phyloP scores from a whole-genome alignment of 2,113 vertebrate genomes.

The Paracanthobrama guichenoti region DNA sequence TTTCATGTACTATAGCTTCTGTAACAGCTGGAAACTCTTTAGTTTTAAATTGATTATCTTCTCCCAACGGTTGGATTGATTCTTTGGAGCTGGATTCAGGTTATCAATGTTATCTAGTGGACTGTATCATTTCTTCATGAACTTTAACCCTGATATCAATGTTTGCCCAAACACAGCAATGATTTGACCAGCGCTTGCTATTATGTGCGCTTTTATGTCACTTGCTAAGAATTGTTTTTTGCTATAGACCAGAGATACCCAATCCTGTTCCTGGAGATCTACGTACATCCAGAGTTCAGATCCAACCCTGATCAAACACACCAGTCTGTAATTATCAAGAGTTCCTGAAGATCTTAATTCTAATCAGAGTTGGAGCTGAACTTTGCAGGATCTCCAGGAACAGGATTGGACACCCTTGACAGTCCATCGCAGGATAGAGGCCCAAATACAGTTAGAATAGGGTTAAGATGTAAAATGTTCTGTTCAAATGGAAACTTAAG shows the following conservation, averaged over 20 bases:
- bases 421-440: not conserved
- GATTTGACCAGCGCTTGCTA: not conserved
- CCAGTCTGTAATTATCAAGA: too few species aligned
- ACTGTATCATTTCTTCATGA: not conserved
- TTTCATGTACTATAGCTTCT: not conserved
- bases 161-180: not conserved
- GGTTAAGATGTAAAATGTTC: not conserved
- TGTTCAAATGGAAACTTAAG: not conserved
- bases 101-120: not conserved
- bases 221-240: not conserved
- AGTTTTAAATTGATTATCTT: constrained; percentile 1
- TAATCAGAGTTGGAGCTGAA: too few species aligned
- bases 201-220: not conserved
- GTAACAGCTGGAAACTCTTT: not conserved
- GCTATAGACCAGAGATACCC: not conserved
- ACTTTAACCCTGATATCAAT: not conserved
- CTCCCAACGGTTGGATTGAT: not conserved
- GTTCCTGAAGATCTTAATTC: too few species aligned
- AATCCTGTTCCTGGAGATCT: too few species aligned
- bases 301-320: too few species aligned
- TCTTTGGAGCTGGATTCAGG: not conserved
- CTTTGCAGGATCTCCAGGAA: too few species aligned
- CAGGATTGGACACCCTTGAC: not conserved
- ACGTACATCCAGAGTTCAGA: too few species aligned
- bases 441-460: not conserved